Evolutionary conservation across 2,113 vertebrate species (phyloP).

Genomic region (Seriola quinqueradiata): DNA sequence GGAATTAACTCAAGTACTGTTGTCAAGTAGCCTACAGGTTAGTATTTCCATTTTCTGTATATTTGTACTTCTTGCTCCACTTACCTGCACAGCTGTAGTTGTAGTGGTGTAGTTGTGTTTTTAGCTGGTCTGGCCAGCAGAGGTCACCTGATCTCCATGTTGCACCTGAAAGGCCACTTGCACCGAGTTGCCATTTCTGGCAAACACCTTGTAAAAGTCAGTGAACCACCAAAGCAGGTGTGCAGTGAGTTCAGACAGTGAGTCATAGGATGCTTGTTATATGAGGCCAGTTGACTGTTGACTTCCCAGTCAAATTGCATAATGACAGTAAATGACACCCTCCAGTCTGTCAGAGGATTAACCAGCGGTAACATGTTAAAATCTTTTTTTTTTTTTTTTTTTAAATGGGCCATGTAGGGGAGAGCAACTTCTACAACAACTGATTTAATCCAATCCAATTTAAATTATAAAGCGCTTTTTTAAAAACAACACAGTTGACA

Average conservation of each 20-base stretch:
- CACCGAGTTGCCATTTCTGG: background rate
- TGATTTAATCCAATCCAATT: too few species aligned
- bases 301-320: background rate
- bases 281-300: background rate
- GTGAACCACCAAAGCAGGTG: background rate
- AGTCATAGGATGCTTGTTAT: background rate
- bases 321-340: background rate
- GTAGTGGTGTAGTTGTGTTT: background rate
- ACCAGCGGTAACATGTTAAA: background rate
- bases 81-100: background rate
- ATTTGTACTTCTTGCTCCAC: too few species aligned
- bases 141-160: constrained; percentile 11
- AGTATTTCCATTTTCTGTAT: too few species aligned
- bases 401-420: background rate
- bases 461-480: too few species aligned
- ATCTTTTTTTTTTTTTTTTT: too few species aligned
- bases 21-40: too few species aligned
- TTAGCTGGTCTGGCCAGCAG: background rate
- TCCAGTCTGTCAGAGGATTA: background rate
- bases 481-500: too few species aligned
- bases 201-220: background rate
- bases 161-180: background rate
- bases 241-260: too few species aligned
- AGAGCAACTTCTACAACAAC: background rate
- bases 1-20: too few species aligned